A percentile compares a stretch with the other conserved stretches of the same genome.
Conservation (phyloP, 1,140 invertebrate genomes). For the Manduca sexta region DNA sequence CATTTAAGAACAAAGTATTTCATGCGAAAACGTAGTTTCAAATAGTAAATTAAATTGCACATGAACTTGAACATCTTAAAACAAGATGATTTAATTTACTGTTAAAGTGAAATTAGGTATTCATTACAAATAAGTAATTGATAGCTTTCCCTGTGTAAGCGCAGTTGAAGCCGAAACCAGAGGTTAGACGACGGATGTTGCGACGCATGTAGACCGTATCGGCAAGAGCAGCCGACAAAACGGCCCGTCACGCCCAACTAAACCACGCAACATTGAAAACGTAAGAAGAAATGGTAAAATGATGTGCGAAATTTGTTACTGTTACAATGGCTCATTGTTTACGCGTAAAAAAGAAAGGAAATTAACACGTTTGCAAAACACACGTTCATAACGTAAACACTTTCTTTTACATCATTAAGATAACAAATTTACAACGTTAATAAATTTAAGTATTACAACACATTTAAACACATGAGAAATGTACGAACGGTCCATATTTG, state of each 20-base stretch:
- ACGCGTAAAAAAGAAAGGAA: constrained; percentile 8
- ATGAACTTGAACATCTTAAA: too few species aligned
- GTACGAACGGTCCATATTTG: constrained; percentile 18
- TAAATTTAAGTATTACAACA: constrained; percentile 14
- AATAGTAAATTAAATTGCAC: too few species aligned
- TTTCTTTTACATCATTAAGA: constrained; percentile 18
- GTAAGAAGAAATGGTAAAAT: constrained; percentile 24
- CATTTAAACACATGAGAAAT: constrained; percentile 13
- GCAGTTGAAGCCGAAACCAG: constrained; percentile 37
- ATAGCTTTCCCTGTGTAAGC: constrained; percentile 44
- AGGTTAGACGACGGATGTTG: constrained; percentile 49
- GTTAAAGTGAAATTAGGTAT: constrained; percentile 3
- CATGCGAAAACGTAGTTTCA: too few species aligned
- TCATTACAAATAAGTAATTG: constrained; percentile 23
- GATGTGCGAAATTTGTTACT: constrained; percentile 25
- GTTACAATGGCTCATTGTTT: constrained; percentile 7
- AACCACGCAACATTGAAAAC: constrained; percentile 42
- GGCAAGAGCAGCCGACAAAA: constrained; percentile 59
- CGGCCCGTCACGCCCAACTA: constrained; percentile 60
- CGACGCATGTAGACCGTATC: constrained; percentile 64
- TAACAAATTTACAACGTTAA: constrained; percentile 8
- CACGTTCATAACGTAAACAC: constrained; percentile 10
- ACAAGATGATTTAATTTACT: too few species aligned
- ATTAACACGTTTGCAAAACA: constrained; percentile 3
- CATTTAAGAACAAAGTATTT: too few species aligned